Percentiles rank a stretch among this genome's conserved stretches.
Evolutionary conservation across 2,888 invertebrate genomes (phyloP).

Genomic region (Aethes cnicana): DNA sequence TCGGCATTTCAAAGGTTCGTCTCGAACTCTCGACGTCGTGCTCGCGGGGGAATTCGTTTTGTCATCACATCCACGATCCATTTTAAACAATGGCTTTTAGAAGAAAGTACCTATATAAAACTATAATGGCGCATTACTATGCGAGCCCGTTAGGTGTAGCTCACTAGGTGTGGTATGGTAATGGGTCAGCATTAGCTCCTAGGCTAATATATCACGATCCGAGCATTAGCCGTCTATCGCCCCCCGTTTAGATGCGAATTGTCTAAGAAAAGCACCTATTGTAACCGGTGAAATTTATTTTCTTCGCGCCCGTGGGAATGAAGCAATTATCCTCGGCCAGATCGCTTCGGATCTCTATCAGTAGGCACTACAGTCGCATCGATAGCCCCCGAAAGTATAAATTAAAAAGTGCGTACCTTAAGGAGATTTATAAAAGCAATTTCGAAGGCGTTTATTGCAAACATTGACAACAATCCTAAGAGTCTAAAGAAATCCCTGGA

Average conservation of each 20-base stretch:
- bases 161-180: slow-evolving; percentile 50
- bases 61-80: slow-evolving; percentile 67
- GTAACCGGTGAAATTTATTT: slow-evolving; percentile 69
- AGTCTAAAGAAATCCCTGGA: slow-evolving; percentile 42
- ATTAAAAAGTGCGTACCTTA: slow-evolving; percentile 15
- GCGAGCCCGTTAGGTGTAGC: slow-evolving; percentile 20
- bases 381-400: slow-evolving; percentile 14
- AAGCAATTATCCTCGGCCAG: slow-evolving; percentile 64
- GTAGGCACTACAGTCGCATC: slow-evolving; percentile 15
- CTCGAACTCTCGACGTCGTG: slow-evolving; percentile 24
- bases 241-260: slow-evolving; percentile 64
- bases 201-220: slow-evolving; percentile 69
- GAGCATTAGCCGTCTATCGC: slow-evolving; percentile 65
- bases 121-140: slow-evolving; percentile 27
- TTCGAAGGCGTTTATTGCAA: slow-evolving; percentile 21
- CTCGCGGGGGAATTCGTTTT: slow-evolving; percentile 51
- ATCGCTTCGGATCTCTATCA: slow-evolving; percentile 37
- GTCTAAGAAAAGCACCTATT: slow-evolving; percentile 69
- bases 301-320: slow-evolving; percentile 66
- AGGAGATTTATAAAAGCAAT: slow-evolving; percentile 21
- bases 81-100: slow-evolving; percentile 59
- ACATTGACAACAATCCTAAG: slow-evolving; percentile 17
- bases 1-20: slow-evolving; percentile 9
- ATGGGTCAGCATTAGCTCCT: slow-evolving; percentile 60
- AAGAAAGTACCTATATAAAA: slow-evolving; percentile 51